Conservation (phyloP, 1,140 invertebrate species). For the Penaeus vannamei region DNA sequence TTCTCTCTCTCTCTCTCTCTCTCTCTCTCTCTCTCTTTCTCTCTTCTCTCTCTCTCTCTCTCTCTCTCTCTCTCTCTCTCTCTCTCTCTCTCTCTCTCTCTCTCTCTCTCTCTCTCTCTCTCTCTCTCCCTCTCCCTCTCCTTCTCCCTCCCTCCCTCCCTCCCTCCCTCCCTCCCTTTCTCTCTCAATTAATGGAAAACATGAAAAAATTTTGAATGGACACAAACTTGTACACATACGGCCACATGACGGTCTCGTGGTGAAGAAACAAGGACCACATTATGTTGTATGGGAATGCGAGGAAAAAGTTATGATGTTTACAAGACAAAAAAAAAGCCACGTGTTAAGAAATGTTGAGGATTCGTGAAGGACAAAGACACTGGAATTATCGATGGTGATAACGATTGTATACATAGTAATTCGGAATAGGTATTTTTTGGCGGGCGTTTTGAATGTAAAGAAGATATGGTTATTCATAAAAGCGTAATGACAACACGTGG, state of each 20-base stretch:
- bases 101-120: slow-evolving; percentile 5
- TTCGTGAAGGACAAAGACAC: no score
- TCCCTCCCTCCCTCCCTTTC: neutral
- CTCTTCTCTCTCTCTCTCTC: slow-evolving; percentile 26
- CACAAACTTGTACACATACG: neutral
- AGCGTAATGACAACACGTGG: no score
- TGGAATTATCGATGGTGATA: no score
- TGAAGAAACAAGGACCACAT: no score
- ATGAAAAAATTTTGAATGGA: neutral
- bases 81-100: slow-evolving; percentile 16
- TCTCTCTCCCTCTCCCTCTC: slow-evolving; percentile 20
- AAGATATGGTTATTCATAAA: no score
- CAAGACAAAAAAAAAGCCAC: no score
- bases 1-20: slow-evolving; percentile 22
- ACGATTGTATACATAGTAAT: no score
- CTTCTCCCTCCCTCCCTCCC: slow-evolving; percentile 8
- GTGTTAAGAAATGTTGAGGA: no score
- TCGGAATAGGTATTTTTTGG: no score
- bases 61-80: slow-evolving; percentile 27
- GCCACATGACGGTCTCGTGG: neutral
- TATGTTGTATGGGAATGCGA: no score
- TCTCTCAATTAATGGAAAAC: neutral
- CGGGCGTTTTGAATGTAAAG: no score
- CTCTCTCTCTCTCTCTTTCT: slow-evolving; percentile 6
- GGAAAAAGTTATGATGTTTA: no score